These are phyloP conservation scores for Laticauda laticaudata DNA, from an alignment of 2,113 vertebrate species.

Conservation along the genomic window DNA sequence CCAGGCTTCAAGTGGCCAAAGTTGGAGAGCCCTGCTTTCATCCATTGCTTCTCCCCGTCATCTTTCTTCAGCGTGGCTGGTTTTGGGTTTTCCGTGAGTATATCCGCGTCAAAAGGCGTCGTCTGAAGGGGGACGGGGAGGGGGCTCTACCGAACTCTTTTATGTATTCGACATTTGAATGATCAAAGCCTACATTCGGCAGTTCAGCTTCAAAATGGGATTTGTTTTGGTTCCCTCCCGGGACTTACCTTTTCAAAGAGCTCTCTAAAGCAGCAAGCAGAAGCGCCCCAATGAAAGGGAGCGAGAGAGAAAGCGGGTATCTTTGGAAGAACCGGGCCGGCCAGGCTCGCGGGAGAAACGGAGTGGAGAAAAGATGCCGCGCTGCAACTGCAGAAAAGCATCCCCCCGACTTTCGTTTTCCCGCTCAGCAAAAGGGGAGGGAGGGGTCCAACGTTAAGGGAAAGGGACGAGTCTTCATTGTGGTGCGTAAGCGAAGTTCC, in stretches of 20 bases:
- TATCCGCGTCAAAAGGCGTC: not conserved
- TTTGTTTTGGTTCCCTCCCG: not conserved
- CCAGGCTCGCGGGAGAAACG: not conserved
- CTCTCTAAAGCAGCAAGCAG: not conserved
- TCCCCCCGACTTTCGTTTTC: not conserved
- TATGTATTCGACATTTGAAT: not conserved
- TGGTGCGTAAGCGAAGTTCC: not conserved
- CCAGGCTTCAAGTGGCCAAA: too few species aligned
- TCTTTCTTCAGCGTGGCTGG: not conserved
- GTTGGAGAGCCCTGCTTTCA: too few species aligned
- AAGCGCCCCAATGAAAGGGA: not conserved
- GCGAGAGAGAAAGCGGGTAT: not conserved
- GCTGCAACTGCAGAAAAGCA: accelerated
- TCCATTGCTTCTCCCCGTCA: not conserved
- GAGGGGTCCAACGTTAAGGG: not conserved
- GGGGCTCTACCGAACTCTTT: not conserved
- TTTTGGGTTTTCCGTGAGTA: not conserved
- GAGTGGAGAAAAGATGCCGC: not conserved
- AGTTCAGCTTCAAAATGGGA: not conserved
- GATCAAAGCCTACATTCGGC: not conserved
- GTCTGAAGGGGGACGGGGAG: not conserved
- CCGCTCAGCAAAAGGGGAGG: not conserved
- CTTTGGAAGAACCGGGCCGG: not conserved
- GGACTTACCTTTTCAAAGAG: not conserved
- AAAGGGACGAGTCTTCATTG: too few species aligned